Evolutionary conservation across 1,140 invertebrate species (phyloP).

Genomic region (Neodiprion fabricii): DNA sequence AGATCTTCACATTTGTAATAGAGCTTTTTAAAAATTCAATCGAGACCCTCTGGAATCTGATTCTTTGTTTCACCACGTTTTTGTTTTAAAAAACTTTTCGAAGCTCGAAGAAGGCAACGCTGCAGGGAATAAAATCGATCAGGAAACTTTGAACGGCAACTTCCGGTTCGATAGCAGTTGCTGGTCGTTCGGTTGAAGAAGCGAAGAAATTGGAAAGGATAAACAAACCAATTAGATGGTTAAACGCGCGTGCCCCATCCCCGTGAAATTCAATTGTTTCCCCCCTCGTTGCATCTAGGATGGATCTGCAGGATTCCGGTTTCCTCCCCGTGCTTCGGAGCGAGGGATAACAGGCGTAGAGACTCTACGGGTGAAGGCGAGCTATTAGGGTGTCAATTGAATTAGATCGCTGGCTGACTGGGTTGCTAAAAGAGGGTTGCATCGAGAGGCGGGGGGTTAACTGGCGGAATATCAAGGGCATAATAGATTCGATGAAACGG

Average conservation of each 20-base stretch:
- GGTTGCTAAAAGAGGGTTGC: not conserved
- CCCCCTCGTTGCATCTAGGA: not conserved
- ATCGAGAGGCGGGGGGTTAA: not conserved
- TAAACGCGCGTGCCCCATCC: not conserved
- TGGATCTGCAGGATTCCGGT: not conserved
- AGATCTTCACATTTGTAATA: too few species aligned
- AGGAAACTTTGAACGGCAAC: too few species aligned
- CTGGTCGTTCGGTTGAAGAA: too few species aligned
- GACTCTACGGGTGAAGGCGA: not conserved
- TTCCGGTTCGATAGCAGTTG: too few species aligned
- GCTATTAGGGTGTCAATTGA: slow-evolving; percentile 7
- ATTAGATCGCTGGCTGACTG: slow-evolving; percentile 6
- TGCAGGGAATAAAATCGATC: too few species aligned
- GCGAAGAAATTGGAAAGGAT: not conserved
- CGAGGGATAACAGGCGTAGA: not conserved
- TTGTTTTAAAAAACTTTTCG: not conserved
- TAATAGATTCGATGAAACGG: slow-evolving; percentile 7
- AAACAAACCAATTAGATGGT: slow-evolving; percentile 5
- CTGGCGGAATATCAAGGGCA: slow-evolving; percentile 1
- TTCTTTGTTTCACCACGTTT: too few species aligned
- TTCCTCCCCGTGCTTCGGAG: too few species aligned
- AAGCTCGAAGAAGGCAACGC: too few species aligned
- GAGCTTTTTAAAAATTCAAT: too few species aligned
- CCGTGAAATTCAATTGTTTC: not conserved
- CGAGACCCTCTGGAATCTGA: too few species aligned